Base-by-base conservation (phyloP, 1,140 invertebrate genomes). In the Monochamus saltuarius region DNA sequence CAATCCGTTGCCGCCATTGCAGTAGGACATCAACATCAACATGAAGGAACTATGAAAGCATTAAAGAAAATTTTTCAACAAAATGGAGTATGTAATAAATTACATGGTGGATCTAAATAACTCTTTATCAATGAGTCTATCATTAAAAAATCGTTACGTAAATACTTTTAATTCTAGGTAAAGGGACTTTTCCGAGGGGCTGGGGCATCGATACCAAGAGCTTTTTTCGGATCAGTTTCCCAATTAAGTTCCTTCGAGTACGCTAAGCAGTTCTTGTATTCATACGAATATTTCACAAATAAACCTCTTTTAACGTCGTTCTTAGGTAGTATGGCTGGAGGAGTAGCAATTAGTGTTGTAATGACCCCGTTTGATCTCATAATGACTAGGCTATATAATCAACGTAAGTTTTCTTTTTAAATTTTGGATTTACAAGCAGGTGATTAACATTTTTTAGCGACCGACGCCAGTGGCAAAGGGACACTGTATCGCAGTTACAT, bases 291-390 rank as follows among this genome's bases (percentile, higher is more conserved):
- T 42, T 83, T 85, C 60, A 58, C 66, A 2, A 73, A 81, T 36
- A 85, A 82, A 14, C 82, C 86, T 13, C 79, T 88, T 64, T 64
- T 87, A 17, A 82, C 86, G 59, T 88, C 91, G 0, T 89, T 97
- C 67, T 66, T 84, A 4, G 87, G 90, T 3, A 90, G 90, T 29
- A 84, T 91, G 69, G 76, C 92, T 4, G 90, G 92, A 10, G 93
- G 93, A 2, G 75, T 91, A 7, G 84, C 88, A 9, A 89, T 95
- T 73, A 89, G 89, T 0, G 36, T 92, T 0, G 85, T 85, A 45
- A 92, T 97, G 80, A 94, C 93, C 38, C 95, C 94, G 0, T 93
- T 95, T 67, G 94, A 97, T 79, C 89, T 96, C 0, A 83, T 97
- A 43, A 89, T 92, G 1, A 96, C 94, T 0, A 82, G 94, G 49